Base-by-base conservation (phyloP, 1,140 invertebrate genomes). In the Meloidogyne hapla region DNA sequence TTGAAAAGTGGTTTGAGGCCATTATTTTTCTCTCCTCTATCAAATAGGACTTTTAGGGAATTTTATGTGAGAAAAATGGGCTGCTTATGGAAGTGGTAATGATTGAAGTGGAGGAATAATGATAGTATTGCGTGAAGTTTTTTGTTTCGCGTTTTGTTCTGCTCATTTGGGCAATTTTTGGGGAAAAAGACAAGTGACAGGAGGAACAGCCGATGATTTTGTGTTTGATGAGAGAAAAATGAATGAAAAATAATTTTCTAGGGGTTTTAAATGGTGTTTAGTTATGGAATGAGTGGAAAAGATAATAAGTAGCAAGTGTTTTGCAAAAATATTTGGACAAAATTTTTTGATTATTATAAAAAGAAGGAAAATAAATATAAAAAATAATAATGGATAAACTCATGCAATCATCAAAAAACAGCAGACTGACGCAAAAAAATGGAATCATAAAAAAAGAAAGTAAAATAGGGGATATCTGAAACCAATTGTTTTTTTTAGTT, bases 161-260 rank as follows among this genome's bases (percentile, higher is more conserved):
- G 21, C 25, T 38, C 26, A n/a, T 2, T 25, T 26, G 10, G 25
- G 25, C 3, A 42, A 9, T 45, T 23, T 33, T 40, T 10, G 25
- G 12, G 2, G 10, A 25, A 25, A 42, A 42, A 42, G 33, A 33
- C 33, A 42, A 13, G 40, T 15, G 13, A 42, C 9, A 42, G 13
- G 23, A 42, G 66, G 66, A 42, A 26, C 18, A n/a, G 25, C 25
- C 40, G 33, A 5, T 33, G 33, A 33, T 68, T 68, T 21, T 68
- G 66, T 68, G 45, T 21, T 68, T 42, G 66, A 42, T 68, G 33
- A 69, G 13, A 33, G 42, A 40, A 48, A 15, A 73, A 72, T 23
- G 15, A 26, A 63, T 61, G 12, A 69, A 23, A 72, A 12, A 26
- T 18, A 48, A 45, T 25, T 21, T 23, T n/a, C 8, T 12, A 63